These are phyloP conservation scores for Caloenas nicobarica DNA, from an alignment of 2,113 vertebrate species.

Conservation along the genomic window DNA sequence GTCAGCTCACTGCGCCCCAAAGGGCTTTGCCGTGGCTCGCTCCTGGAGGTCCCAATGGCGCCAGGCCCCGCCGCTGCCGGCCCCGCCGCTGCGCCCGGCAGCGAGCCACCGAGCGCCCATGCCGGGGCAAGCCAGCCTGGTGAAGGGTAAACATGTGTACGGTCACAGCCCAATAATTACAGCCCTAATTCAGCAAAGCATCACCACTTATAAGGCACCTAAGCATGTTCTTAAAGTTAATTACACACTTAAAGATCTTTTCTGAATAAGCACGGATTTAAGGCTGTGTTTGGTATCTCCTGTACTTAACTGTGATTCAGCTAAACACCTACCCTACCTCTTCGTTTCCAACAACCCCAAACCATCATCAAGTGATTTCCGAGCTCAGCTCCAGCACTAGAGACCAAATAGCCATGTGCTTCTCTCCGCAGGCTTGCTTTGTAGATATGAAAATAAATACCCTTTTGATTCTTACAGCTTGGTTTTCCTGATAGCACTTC, in stretches of 20 bases:
- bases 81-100: not conserved
- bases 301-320: constrained; percentile 3
- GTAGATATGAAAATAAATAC: not conserved
- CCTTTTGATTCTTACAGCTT: not conserved
- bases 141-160: not conserved
- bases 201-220: not conserved
- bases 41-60: not conserved
- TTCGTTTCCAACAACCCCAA: not conserved
- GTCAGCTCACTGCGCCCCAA: not conserved
- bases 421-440: not conserved
- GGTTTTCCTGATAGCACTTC: not conserved
- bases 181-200: not conserved
- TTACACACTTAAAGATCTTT: not conserved
- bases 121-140: not conserved
- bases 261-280: not conserved
- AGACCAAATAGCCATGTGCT: fast-evolving
- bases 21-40: fast-evolving
- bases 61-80: not conserved
- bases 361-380: not conserved
- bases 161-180: not conserved
- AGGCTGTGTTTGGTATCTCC: constrained; percentile 1
- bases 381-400: not conserved
- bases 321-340: not conserved
- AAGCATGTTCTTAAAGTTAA: not conserved
- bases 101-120: not conserved